A percentile compares a stretch with the other conserved stretches of the same genome.
Evolutionary conservation across 2,888 invertebrate genomes (phyloP).

Genomic region (Dolichomitus sp.): DNA sequence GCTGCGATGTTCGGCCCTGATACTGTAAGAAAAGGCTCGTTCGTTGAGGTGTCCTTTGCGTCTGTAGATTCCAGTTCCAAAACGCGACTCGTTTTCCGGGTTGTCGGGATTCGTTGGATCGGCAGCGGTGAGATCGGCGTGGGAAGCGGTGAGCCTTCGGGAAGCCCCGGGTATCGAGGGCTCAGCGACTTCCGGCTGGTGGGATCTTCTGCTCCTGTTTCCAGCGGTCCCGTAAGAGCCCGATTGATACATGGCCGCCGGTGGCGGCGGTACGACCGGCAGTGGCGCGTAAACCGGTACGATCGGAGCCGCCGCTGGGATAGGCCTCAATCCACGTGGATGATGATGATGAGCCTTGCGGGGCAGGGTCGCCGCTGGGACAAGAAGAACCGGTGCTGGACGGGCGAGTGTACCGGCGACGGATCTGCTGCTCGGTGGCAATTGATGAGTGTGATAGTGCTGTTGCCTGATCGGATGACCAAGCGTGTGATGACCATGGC

Average conservation of each 20-base stretch:
- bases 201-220: slow-evolving; percentile 81
- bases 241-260: slow-evolving; percentile 88
- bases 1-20: slow-evolving; percentile 97
- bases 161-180: slow-evolving; percentile 77
- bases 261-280: slow-evolving; percentile 89
- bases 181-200: slow-evolving; percentile 74
- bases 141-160: slow-evolving; percentile 81
- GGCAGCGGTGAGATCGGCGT: slow-evolving; percentile 81
- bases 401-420: slow-evolving; percentile 82
- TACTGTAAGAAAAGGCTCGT: slow-evolving; percentile 97
- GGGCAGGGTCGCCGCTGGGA: slow-evolving; percentile 87
- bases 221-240: slow-evolving; percentile 88
- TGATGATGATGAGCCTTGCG: slow-evolving; percentile 84
- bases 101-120: slow-evolving; percentile 75
- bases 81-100: slow-evolving; percentile 88
- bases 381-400: slow-evolving; percentile 86
- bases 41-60: slow-evolving; percentile 97
- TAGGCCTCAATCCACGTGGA: slow-evolving; percentile 83
- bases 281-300: slow-evolving; percentile 86
- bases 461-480: slow-evolving; percentile 83
- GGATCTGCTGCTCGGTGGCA: slow-evolving; percentile 81
- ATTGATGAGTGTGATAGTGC: slow-evolving; percentile 78
- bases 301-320: slow-evolving; percentile 86
- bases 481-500: slow-evolving; percentile 83
- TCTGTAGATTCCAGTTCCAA: slow-evolving; percentile 94